These are phyloP conservation scores for Tetramorium parvispinum DNA, from an alignment of 1,140 invertebrate species.

Conservation along the genomic window DNA sequence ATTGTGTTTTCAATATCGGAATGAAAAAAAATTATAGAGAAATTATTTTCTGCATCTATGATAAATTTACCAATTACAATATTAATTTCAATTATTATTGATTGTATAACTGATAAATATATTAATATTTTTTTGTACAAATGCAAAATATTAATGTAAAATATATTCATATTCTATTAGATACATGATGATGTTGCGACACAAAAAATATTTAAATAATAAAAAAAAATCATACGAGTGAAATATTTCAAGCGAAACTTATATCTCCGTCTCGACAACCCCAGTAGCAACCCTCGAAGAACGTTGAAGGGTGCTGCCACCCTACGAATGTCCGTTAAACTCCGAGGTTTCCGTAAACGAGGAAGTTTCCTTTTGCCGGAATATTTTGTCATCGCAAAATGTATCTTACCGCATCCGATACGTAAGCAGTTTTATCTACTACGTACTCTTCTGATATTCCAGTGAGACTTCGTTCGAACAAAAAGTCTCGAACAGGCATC, in stretches of 20 bases:
- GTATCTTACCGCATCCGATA: conserved; percentile 62
- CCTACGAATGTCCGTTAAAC: conserved; percentile 76
- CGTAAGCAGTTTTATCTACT: conserved; percentile 57
- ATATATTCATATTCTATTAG: not conserved
- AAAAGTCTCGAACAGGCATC: not conserved
- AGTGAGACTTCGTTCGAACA: not conserved
- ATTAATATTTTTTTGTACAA: not conserved
- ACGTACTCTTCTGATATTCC: conserved; percentile 55
- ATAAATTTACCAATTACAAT: not conserved
- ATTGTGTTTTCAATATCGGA: not conserved
- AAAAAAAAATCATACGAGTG: not conserved
- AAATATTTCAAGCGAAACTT: not conserved
- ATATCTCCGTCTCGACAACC: conserved; percentile 22
- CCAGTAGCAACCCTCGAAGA: conserved; percentile 27
- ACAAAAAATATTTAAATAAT: not conserved
- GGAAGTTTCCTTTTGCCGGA: conserved; percentile 63
- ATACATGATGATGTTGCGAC: not conserved
- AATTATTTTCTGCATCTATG: not conserved
- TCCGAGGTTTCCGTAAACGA: conserved; percentile 52
- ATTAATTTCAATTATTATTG: not conserved
- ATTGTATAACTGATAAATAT: not conserved
- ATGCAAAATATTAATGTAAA: not conserved
- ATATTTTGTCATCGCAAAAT: conserved; percentile 56
- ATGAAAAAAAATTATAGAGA: not conserved
- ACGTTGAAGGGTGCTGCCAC: conserved; percentile 82